Base-by-base conservation (phyloP, 2,113 vertebrate species). In the Nothoprocta pentlandii region DNA sequence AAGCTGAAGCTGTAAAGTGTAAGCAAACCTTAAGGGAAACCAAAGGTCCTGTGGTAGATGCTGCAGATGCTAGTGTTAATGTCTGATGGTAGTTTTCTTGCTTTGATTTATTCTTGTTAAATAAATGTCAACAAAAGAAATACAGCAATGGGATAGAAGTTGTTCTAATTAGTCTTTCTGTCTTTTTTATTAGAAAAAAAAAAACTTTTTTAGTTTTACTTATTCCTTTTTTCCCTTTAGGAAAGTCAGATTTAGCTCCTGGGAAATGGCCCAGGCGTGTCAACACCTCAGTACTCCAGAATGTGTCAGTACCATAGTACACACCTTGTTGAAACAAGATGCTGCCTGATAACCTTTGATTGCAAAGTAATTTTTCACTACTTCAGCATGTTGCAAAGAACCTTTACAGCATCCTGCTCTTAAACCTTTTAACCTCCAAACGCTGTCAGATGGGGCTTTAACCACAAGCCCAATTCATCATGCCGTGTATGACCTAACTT, bases 381-480 rank as follows among this genome's bases (percentile, higher is more conserved):
- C 49, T 73, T 42, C 58, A 63, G n/a, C 51, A 71, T 69, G 58
- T 73, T 73, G 28, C 6, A 81, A 66, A 63, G 66, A 74, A n/a
- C 59, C 30, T 70, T 87, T 85, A 70, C 86, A 88, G 32, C 39
- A 6, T 42, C 51, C 84, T 74, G 36, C 28, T 77, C 12, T 71
- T 42, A 39, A 56, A 4, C n/a, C 46, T 28, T 92, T 41, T 51
- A 44, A 59, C 67, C 74, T 86, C 23, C 23, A 17, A 15, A 15
- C 78, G 49, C 10, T 34, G 41, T 89, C 67, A 16, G 58, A 0
- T 25, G 46, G 22, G 80, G 69, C 36, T 85, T 64, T 77, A 25
- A 8, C n/a, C 49, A 5, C 0, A 2, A 54, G 53, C 64, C 64
- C 90, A 85, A 1, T 15, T 80, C 70, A 2, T 42, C 10, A 6